Evolutionary conservation across 2,113 vertebrate species (phyloP).

Genomic region (Rhea pennata): DNA sequence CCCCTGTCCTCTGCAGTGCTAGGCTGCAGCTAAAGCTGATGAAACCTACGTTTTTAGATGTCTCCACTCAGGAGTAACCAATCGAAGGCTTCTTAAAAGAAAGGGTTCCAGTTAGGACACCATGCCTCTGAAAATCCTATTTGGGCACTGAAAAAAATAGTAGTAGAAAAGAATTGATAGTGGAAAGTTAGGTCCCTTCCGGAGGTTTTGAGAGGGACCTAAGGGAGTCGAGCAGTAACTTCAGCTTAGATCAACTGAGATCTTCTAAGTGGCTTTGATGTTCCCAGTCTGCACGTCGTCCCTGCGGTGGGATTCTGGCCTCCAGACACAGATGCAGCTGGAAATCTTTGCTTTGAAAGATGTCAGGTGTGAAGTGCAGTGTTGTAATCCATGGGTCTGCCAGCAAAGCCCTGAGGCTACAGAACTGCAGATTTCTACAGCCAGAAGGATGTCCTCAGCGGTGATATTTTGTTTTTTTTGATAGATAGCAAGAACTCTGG

Average conservation of each 20-base stretch:
- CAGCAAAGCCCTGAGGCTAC: background rate
- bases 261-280: background rate
- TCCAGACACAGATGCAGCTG: conserved; percentile 21
- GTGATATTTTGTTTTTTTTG: no score
- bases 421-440: background rate
- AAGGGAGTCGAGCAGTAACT: background rate
- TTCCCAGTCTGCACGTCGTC: background rate
- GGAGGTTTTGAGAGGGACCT: background rate
- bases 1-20: background rate
- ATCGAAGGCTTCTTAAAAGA: background rate
- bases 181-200: background rate
- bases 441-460: background rate
- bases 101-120: no score
- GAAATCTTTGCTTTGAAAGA: conserved; percentile 49
- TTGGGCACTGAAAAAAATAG: background rate
- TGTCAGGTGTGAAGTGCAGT: conserved; percentile 4
- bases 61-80: fast-evolving
- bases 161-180: background rate
- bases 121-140: no score
- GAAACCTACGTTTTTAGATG: background rate
- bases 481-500: background rate
- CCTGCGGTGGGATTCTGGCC: background rate
- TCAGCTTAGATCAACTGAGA: background rate
- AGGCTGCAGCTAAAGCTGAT: background rate
- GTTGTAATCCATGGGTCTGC: background rate